phyloP scores from a whole-genome alignment of 35 echinoderm and acorn worm species.

The Patiria miniata region DNA sequence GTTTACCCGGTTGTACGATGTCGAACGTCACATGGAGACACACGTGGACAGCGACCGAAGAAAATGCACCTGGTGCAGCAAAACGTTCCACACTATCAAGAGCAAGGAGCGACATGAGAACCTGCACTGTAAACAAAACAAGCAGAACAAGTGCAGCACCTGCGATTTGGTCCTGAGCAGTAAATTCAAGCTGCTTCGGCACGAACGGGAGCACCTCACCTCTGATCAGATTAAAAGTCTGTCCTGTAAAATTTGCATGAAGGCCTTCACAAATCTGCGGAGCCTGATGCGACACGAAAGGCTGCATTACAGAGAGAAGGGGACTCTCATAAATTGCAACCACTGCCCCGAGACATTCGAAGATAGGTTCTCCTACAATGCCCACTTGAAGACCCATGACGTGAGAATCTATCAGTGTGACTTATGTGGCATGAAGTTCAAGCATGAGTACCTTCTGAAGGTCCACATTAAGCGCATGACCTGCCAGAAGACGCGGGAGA shows the following conservation, averaged over 20 bases:
- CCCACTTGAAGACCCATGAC: not conserved
- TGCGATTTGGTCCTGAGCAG: conserved; percentile 7
- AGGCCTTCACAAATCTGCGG: not conserved
- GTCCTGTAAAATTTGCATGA: conserved; percentile 4
- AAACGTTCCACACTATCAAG: not conserved
- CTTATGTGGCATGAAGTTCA: conserved; percentile 6
- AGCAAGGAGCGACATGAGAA: conserved; percentile 14
- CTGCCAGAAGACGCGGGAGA: conserved; percentile 16
- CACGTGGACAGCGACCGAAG: not conserved
- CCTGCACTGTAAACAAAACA: not conserved
- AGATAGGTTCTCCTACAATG: not conserved
- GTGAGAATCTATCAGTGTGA: conserved; percentile 6
- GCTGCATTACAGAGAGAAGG: not conserved
- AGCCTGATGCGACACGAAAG: conserved; percentile 10
- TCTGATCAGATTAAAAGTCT: not conserved
- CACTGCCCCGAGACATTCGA: conserved; percentile 14
- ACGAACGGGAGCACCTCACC: conserved; percentile 10
- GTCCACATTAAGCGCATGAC: not conserved
- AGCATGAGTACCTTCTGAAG: conserved; percentile 18
- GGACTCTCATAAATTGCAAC: not conserved
- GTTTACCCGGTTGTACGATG: conserved; percentile 13
- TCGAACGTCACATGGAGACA: conserved; percentile 3
- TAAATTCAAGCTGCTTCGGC: not conserved
- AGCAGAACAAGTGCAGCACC: not conserved
- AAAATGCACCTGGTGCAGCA: not conserved